phyloP scores from a whole-genome alignment of 2,888 invertebrate species.

The Noctua comes region DNA sequence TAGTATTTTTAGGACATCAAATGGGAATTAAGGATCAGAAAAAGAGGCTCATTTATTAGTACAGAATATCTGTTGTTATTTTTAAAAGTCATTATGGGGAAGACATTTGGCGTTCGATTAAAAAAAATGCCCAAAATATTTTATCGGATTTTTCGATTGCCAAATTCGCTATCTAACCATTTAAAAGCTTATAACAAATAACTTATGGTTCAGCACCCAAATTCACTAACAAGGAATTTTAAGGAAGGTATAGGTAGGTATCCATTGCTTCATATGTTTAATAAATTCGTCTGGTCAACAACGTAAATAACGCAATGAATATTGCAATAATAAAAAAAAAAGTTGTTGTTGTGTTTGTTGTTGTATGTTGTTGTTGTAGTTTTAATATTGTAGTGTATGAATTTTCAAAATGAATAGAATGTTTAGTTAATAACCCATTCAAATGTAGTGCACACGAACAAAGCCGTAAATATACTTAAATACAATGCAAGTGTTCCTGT shows the following conservation, averaged over 20 bases:
- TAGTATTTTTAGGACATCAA: neutral
- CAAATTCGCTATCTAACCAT: neutral
- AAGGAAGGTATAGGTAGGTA: neutral
- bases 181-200: neutral
- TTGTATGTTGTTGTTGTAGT: too few species aligned
- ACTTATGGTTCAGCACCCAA: neutral
- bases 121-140: neutral
- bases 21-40: neutral
- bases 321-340: neutral
- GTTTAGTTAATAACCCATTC: neutral
- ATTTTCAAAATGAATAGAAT: neutral
- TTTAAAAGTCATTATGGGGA: neutral
- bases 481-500: conserved; percentile 31
- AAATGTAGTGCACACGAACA: conserved; percentile 14
- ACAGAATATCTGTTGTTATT: neutral
- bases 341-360: too few species aligned
- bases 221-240: neutral
- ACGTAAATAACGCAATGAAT: neutral
- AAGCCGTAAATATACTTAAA: conserved; percentile 31
- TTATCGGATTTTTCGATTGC: neutral
- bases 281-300: neutral
- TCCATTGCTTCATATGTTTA: neutral
- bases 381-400: too few species aligned
- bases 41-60: neutral
- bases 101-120: neutral